Base-by-base conservation (phyloP, 2,888 invertebrate species). In the Leucophenga montana region DNA sequence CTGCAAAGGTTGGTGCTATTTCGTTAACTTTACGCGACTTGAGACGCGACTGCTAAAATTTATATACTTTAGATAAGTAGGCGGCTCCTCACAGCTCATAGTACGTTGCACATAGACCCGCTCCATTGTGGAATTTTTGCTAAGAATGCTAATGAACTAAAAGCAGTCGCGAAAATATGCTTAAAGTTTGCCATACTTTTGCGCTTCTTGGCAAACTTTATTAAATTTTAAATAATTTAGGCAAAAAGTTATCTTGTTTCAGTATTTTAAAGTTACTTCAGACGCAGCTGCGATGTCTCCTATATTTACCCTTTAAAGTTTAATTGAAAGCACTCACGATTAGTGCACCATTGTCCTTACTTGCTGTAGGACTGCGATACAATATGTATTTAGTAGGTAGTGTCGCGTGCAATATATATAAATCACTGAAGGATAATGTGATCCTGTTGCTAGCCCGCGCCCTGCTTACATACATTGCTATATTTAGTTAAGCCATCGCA, bases 41-140 rank as follows among this genome's bases (percentile, higher is more conserved):
- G 74, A n/a, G n/a, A 67, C 75, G 72, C 78, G 13, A 5, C 66
- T 44, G 0, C 46, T 64, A 71, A 70, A 83, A 81, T 83, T 80
- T 81, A 81, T 81, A 82, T 81, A 73, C 77, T 75, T 71, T 66
- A 81, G 81, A 83, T 83, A 80, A 78, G 77, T 14, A 31, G 44
- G 44, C n/a, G 56, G 14, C 39, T 11, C 39, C 39, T 31, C 9
- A 3, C 14, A 8, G 5, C 11, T 39, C 39, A 5, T 33, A 33
- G 48, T 8, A 16, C 48, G 11, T 16, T 48, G 14, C 48, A 48
- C 50, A 11, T 39, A 39, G 39, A 39, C 8, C n/a, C 50, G 50
- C 50, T 46, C 46, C 6, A 6, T 16, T 18, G 44, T 62, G 16
- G 39, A 8, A 33, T 22, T 31, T 9, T n/a, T n/a, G 31, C 27